A percentile compares a stretch with the other conserved stretches of the same genome.
phyloP scores from a whole-genome alignment of 2,888 invertebrate genomes.

The Eugnorisma glareosa region DNA sequence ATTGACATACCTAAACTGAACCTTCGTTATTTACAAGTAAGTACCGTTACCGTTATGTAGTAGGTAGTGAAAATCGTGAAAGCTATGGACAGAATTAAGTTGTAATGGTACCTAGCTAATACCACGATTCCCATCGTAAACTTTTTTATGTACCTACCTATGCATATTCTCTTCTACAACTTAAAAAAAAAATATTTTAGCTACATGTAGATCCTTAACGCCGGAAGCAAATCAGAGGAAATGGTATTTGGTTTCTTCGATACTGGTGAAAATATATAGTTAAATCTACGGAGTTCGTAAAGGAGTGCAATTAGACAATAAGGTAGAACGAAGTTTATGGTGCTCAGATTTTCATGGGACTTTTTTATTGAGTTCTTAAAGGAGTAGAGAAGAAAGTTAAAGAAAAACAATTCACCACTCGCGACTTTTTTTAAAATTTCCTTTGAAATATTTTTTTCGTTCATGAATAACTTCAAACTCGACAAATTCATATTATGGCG shows the following conservation, averaged over 20 bases:
- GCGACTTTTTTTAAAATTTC: too few species aligned
- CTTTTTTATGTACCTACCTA: not conserved
- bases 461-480: too few species aligned
- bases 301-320: too few species aligned
- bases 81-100: conserved; percentile 1
- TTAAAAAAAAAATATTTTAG: conserved; percentile 15
- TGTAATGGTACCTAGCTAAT: too few species aligned
- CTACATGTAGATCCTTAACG: not conserved
- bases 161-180: conserved; percentile 1
- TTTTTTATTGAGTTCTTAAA: too few species aligned
- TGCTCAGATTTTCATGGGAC: too few species aligned
- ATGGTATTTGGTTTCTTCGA: not conserved
- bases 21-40: not conserved
- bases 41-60: too few species aligned
- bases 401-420: too few species aligned
- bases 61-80: not conserved
- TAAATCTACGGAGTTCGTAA: not conserved
- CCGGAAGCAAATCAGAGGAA: not conserved
- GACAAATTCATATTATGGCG: too few species aligned
- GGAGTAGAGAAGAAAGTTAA: too few species aligned
- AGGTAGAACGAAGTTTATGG: too few species aligned
- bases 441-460: too few species aligned
- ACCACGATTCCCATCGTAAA: not conserved
- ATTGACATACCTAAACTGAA: not conserved
- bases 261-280: not conserved